These are phyloP conservation scores for Salvator merianae DNA, from an alignment of 2,113 vertebrate species.

Conservation along the genomic window DNA sequence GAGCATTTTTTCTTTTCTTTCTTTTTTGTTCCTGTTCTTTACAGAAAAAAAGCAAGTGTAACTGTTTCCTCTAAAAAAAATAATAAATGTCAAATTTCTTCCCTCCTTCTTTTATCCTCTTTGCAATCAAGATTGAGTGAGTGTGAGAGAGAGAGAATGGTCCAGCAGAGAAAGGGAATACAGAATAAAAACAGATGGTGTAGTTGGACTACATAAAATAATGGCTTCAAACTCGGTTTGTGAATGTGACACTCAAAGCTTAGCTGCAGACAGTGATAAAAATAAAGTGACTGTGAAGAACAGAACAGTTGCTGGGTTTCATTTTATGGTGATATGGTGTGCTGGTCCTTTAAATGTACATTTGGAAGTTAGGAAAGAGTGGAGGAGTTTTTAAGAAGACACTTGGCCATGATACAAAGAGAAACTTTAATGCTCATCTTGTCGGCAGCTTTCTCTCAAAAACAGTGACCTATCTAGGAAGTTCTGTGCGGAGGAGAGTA, in stretches of 20 bases:
- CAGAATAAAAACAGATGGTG: conserved; percentile 13
- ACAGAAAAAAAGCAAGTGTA: neutral
- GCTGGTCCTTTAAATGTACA: neutral
- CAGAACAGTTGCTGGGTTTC: conserved; percentile 8
- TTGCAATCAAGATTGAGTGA: neutral
- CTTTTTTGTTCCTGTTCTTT: neutral
- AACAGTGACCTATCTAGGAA: neutral
- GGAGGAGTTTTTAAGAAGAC: neutral
- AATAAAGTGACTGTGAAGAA: conserved; percentile 26
- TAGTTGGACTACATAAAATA: neutral
- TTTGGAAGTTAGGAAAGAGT: neutral
- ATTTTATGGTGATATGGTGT: conserved; percentile 4
- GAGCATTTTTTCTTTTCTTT: neutral
- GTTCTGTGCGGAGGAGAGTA: too few relatives aligned
- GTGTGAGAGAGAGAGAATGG: neutral
- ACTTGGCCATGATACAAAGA: neutral
- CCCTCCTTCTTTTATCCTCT: neutral
- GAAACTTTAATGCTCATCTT: neutral
- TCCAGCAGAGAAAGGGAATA: neutral
- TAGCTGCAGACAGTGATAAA: conserved; percentile 16
- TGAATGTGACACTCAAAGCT: conserved; percentile 8
- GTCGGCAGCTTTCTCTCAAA: neutral
- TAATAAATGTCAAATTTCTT: too few relatives aligned
- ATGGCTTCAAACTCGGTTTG: neutral
- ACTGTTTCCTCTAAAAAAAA: too few relatives aligned